Evolutionary conservation across 1,140 invertebrate species (phyloP).

Genomic region (Papilio aristodemus): DNA sequence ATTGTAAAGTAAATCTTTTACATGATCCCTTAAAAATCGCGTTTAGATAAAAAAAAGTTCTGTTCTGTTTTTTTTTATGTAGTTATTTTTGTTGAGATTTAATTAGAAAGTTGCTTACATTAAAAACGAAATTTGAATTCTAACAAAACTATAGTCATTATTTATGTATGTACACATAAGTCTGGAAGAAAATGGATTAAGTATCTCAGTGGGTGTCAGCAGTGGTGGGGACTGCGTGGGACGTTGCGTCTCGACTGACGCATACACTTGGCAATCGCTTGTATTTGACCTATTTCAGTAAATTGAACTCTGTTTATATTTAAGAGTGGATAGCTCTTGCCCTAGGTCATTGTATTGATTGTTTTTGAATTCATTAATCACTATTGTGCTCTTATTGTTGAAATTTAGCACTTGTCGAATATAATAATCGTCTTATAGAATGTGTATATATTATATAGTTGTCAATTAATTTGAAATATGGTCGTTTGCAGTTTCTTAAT

Average conservation of each 20-base stretch:
- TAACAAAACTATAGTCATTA: too few relatives aligned
- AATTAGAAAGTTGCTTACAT: too few relatives aligned
- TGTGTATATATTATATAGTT: not conserved
- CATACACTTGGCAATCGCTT: constrained; percentile 2
- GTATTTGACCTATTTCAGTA: constrained; percentile 1
- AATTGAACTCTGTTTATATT: not conserved
- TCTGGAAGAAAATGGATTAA: not conserved
- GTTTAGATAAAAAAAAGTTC: too few relatives aligned
- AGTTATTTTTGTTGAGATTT: too few relatives aligned
- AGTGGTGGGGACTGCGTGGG: not conserved
- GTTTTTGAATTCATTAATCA: not conserved
- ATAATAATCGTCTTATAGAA: too few relatives aligned
- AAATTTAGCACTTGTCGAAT: too few relatives aligned
- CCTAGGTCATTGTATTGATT: constrained; percentile 7
- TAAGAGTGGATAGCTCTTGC: not conserved
- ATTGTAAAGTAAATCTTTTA: too few relatives aligned
- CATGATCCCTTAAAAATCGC: too few relatives aligned
- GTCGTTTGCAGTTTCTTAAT: too few relatives aligned
- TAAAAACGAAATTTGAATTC: too few relatives aligned
- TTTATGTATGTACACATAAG: not conserved
- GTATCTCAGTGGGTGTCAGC: not conserved
- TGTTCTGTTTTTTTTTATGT: too few relatives aligned
- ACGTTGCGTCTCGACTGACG: not conserved
- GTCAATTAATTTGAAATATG: too few relatives aligned
- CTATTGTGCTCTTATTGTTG: not conserved